These are phyloP conservation scores for Polylopha cassiicola DNA, from an alignment of 2,888 invertebrate species.

Conservation along the genomic window DNA sequence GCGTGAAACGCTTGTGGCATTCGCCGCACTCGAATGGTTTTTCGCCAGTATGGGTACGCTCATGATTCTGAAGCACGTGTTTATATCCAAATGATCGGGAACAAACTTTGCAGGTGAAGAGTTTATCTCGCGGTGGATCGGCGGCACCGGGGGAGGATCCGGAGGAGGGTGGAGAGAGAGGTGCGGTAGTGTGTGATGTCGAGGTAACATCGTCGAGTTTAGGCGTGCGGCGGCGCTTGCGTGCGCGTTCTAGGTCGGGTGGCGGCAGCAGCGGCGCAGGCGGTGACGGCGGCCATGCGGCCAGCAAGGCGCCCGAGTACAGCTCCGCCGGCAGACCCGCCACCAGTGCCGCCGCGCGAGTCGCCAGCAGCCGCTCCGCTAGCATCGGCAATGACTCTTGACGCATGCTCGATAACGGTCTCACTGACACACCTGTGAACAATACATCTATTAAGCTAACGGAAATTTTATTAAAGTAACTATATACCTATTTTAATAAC, in stretches of 20 bases:
- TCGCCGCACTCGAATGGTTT: slow-evolving; percentile 95
- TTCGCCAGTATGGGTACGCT: slow-evolving; percentile 95
- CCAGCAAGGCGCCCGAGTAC: slow-evolving; percentile 79
- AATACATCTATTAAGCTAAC: slow-evolving; percentile 17
- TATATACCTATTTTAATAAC: not conserved
- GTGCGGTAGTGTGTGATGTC: slow-evolving; percentile 48
- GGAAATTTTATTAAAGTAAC: slow-evolving; percentile 2
- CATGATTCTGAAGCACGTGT: slow-evolving; percentile 95
- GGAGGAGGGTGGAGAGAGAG: slow-evolving; percentile 65
- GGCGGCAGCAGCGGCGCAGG: slow-evolving; percentile 76
- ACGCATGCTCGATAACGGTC: slow-evolving; percentile 70
- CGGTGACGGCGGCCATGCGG: slow-evolving; percentile 75
- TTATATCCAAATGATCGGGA: slow-evolving; percentile 94
- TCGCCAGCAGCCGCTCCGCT: slow-evolving; percentile 74
- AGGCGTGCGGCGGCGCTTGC: slow-evolving; percentile 68
- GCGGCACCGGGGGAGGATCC: slow-evolving; percentile 71
- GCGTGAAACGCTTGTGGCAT: slow-evolving; percentile 94
- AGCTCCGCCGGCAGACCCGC: slow-evolving; percentile 79
- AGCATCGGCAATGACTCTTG: slow-evolving; percentile 70
- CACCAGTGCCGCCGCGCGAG: slow-evolving; percentile 69
- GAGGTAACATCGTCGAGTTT: slow-evolving; percentile 62
- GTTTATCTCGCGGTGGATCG: slow-evolving; percentile 83
- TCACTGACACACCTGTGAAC: slow-evolving; percentile 68
- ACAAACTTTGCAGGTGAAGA: slow-evolving; percentile 92
- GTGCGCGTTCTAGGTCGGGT: slow-evolving; percentile 59